These are phyloP conservation scores for Coracopsis vasa DNA, from an alignment of 2,113 vertebrate species.

Conservation along the genomic window DNA sequence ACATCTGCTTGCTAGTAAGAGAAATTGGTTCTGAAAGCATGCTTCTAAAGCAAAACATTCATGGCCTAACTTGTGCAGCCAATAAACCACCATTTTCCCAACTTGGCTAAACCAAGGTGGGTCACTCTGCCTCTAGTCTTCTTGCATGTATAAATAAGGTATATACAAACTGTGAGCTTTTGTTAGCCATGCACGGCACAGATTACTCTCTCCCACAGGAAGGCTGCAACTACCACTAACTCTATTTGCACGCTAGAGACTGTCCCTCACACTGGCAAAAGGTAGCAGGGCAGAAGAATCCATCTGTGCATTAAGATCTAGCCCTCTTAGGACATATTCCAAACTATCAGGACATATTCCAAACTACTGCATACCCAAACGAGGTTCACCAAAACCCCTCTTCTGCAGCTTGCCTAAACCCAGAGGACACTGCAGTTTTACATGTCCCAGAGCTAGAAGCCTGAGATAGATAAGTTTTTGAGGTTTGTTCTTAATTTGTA, in stretches of 20 bases:
- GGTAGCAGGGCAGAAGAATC: not conserved
- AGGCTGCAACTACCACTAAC: not conserved
- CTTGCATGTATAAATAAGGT: not conserved
- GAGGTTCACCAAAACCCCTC: not conserved
- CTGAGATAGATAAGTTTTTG: not conserved
- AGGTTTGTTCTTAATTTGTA: not conserved
- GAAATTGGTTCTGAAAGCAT: not conserved
- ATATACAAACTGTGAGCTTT: not conserved
- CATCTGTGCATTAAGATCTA: not conserved
- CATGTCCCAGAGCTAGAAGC: not conserved
- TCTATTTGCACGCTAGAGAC: not conserved
- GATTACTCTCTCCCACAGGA: not conserved
- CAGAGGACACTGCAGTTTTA: not conserved
- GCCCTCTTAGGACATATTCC: too few species aligned
- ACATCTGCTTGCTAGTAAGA: not conserved
- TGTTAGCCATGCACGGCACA: not conserved
- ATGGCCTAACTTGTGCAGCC: not conserved
- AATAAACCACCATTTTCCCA: not conserved
- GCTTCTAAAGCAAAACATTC: not conserved
- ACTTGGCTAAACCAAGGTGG: not conserved
- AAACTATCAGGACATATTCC: not conserved
- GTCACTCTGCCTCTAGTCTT: not conserved
- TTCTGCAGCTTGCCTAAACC: not conserved
- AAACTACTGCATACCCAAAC: rapidly evolving
- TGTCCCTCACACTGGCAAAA: not conserved